A percentile compares a stretch with the other conserved stretches of the same genome.
Conservation (phyloP, 1,140 invertebrate species). For the Pygmarrhopalites habei region DNA sequence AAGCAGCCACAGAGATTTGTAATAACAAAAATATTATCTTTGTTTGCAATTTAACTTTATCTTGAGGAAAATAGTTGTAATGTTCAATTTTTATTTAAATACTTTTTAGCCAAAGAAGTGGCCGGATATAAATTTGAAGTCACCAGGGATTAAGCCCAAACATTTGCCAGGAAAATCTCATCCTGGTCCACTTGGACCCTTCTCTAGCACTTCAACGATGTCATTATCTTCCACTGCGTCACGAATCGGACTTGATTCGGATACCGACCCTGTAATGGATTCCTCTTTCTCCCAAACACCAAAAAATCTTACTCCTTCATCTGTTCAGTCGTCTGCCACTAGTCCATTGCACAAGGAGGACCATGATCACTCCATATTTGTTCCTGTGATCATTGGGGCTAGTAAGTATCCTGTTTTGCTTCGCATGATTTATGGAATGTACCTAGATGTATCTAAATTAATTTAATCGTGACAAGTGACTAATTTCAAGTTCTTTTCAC, state of each 20-base stretch:
- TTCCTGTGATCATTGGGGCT: slow-evolving; percentile 46
- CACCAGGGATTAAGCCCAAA: slow-evolving; percentile 78
- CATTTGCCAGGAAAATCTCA: slow-evolving; percentile 49
- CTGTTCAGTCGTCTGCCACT: slow-evolving; percentile 40
- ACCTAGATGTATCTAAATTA: not conserved
- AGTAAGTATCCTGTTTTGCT: slow-evolving; percentile 33
- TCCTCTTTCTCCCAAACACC: slow-evolving; percentile 28
- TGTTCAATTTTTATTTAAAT: too few relatives aligned
- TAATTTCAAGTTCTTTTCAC: too few relatives aligned
- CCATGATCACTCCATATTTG: slow-evolving; percentile 48
- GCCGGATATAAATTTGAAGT: slow-evolving; percentile 78
- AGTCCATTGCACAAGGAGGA: slow-evolving; percentile 32
- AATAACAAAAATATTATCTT: too few relatives aligned
- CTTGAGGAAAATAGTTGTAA: too few relatives aligned
- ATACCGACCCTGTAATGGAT: slow-evolving; percentile 28
- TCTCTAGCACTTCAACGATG: slow-evolving; percentile 40
- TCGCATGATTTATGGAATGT: not conserved
- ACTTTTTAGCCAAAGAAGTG: slow-evolving; percentile 72
- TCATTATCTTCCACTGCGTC: slow-evolving; percentile 43
- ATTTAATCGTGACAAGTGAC: too few relatives aligned
- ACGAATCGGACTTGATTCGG: slow-evolving; percentile 45
- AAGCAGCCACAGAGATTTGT: too few relatives aligned
- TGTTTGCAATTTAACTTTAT: too few relatives aligned
- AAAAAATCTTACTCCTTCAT: slow-evolving; percentile 31
- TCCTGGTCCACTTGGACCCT: slow-evolving; percentile 44